Conservation (phyloP, 1,140 invertebrate species). For the Platyura marginata region DNA sequence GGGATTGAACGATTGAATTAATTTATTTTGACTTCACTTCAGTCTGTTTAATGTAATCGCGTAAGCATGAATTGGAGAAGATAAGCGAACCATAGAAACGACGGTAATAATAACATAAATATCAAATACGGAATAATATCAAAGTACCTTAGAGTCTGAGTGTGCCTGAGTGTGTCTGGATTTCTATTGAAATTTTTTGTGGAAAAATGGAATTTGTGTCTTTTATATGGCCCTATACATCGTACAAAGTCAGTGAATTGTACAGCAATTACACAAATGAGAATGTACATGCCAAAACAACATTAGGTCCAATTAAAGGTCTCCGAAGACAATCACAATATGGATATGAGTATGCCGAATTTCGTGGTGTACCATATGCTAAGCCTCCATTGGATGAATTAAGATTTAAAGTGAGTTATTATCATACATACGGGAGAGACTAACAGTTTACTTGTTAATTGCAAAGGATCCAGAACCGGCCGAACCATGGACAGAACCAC, state of each 20-base stretch:
- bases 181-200: no score
- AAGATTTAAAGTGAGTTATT: conserved; percentile 32
- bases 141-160: no score
- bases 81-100: no score
- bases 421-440: not conserved
- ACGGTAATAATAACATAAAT: no score
- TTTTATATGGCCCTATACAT: not conserved
- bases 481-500: conserved; percentile 27
- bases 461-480: conserved; percentile 27
- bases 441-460: not conserved
- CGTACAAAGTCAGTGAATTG: not conserved
- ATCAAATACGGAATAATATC: no score
- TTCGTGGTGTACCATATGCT: conserved; percentile 42
- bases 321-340: conserved; percentile 17
- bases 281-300: conserved; percentile 18
- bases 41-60: no score
- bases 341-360: conserved; percentile 23
- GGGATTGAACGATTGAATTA: no score
- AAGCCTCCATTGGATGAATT: conserved; percentile 41
- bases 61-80: no score
- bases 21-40: no score
- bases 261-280: conserved; percentile 6
- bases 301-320: conserved; percentile 18
- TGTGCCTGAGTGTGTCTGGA: no score
- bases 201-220: no score